Base-by-base conservation (phyloP, 2,888 invertebrate species). In the Deilephila porcellus region DNA sequence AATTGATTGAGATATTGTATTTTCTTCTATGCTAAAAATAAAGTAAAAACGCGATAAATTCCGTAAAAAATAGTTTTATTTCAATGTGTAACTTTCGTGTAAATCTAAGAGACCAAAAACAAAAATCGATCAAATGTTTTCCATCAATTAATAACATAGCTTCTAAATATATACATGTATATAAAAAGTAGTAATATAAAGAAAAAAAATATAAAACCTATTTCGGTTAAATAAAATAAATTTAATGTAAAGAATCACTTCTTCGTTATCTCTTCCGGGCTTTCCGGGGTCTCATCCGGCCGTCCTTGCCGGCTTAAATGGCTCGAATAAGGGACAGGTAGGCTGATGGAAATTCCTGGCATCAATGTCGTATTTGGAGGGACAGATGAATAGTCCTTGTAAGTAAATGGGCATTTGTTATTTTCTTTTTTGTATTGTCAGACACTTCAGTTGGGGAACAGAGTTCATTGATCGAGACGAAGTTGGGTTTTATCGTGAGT, bases 281-380 rank as follows among this genome's bases (percentile, higher is more conserved):
- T 34, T 53, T 34, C n/a, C n/a, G 0, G 53, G 20, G 37, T 11
- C 45, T n/a, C 56, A 70, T 32, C 20, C 56, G 70, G 32, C 34
- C 56, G 64, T 67, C 8, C 64, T 56, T 67, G 63, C 32, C 20
- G 3, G 25, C 8, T 73, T 45, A 64, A 63, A 34, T 32, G 53
- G 72, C 32, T 72, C 52, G 7, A 53, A 64, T 72, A 67, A 67
- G 37, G 67, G 59, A 59, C 25, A 37, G 64, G 67, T 59, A 45
- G n/a, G 59, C 20, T 8, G 53, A 20, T 52, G 52, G 19, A 32
- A 32, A 53, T 53, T 19, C 20, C 32, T 53, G 56, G 70, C n/a
- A 34, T 53, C 32, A 71, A 34, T 71, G 53, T 71, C 67, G 17
- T 14, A 52, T 67, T 67, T 56, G 56, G 34, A 56, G 6, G 34